These are phyloP conservation scores for Caenorhabditis drosophilae DNA, from an alignment of 2,888 invertebrate genomes.

Conservation along the genomic window DNA sequence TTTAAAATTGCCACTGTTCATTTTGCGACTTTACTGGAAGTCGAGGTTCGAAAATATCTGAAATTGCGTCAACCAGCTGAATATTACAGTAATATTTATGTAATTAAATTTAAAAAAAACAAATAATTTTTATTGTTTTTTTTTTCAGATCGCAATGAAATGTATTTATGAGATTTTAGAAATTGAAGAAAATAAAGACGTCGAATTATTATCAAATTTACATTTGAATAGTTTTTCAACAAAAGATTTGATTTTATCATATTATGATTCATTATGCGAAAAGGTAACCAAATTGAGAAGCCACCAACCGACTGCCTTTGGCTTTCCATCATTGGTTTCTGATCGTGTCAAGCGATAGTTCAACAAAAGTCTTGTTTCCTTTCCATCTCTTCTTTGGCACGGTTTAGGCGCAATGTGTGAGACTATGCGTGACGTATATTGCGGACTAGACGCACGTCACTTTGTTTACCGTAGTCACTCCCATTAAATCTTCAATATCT, in stretches of 20 bases:
- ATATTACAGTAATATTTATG: constrained; percentile 46
- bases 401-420: too few species aligned
- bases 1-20: constrained; percentile 26
- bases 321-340: too few species aligned
- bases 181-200: constrained; percentile 28
- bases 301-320: too few species aligned
- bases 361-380: too few species aligned
- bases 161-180: constrained; percentile 36
- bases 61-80: constrained; percentile 35
- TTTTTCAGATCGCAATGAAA: constrained; percentile 24
- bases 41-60: constrained; percentile 25
- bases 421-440: not conserved
- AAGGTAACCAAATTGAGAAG: constrained; percentile 13
- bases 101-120: constrained; percentile 8
- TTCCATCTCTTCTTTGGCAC: too few species aligned
- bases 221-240: constrained; percentile 46
- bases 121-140: too few species aligned
- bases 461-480: too few species aligned
- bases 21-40: constrained; percentile 19
- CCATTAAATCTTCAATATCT: too few species aligned
- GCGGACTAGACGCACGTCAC: too few species aligned
- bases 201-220: constrained; percentile 19
- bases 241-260: constrained; percentile 41
- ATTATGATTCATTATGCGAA: constrained; percentile 42
- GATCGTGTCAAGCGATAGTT: too few species aligned